Base-by-base conservation (phyloP, 2,113 vertebrate species). In the Brachypteracias leptosomus region DNA sequence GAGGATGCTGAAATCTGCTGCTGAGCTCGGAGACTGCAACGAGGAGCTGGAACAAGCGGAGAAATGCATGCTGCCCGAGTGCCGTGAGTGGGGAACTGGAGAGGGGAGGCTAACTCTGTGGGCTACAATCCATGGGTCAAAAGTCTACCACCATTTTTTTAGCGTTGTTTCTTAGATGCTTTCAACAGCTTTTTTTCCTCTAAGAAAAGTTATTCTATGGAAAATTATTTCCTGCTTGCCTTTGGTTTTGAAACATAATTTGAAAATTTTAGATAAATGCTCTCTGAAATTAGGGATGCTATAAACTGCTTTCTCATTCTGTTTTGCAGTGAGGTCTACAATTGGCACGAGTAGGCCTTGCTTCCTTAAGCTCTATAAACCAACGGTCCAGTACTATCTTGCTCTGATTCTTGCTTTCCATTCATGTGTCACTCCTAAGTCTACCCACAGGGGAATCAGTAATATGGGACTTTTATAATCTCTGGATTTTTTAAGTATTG, bases 1-100 rank as follows among this genome's bases (percentile, higher is more conserved):
- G 75, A 98, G 99, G 63, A 98, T 98, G 96, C 98, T 99, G 49
- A 99, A 99, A 96, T 99, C 99, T 59, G 98, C 99, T 2, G 98
- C 99, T 11, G 99, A 99, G 96, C 98, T 99, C 7, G 99, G 99
- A 38, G 99, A 99, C 91, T 99, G 99, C 92, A 99, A 98, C 0
- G 99, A 99, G 94, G 99, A 99, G 20, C 97, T 99, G 93, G 99
- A 99, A n/a, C 99, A 99, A 95, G 98, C 98, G 95, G 99, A 99
- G 93, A 99, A 99, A 81, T 99, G 99, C 98, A 99, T 99, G 99
- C 97, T 99, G 46, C 99, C 99, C 0, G 99, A 99, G 62, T 99
- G 99, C 80, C 99, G 99, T 99, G 97, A 99, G 99, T 98, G 68
- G 46, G 25, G 40, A 40, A 6, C 44, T 68, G 46, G 40, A 13